Conservation (phyloP, 2,888 invertebrate genomes). For the Zhuqinia jingwanae region DNA sequence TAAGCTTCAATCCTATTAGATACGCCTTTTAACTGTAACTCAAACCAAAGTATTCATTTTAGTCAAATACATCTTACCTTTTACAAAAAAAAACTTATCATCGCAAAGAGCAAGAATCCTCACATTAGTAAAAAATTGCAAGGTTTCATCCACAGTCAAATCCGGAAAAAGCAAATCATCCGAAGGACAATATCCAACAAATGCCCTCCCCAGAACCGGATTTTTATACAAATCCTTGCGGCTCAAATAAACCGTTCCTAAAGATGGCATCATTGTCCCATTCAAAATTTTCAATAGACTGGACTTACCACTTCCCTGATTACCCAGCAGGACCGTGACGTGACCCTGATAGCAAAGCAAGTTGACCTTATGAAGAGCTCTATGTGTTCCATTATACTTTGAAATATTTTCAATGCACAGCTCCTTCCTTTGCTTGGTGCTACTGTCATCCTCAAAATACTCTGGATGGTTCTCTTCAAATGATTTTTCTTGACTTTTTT, state of each 20-base stretch:
- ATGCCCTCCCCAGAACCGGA: constrained; percentile 27
- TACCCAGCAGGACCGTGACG: constrained; percentile 54
- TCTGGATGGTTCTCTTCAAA: constrained; percentile 63
- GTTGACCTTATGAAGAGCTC: constrained; percentile 58
- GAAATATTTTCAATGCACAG: constrained; percentile 62
- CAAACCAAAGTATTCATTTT: no score
- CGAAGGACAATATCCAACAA: constrained; percentile 68
- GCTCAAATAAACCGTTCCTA: constrained; percentile 56
- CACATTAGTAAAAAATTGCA: constrained; percentile 62
- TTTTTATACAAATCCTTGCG: constrained; percentile 60
- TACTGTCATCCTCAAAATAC: constrained; percentile 67
- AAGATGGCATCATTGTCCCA: constrained; percentile 30
- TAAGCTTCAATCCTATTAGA: constrained; percentile 52
- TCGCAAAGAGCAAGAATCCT: no score
- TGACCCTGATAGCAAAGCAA: constrained; percentile 65
- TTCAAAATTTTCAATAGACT: constrained; percentile 41
- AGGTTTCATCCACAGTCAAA: constrained; percentile 71
- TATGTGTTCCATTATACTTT: constrained; percentile 59
- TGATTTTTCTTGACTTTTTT: not conserved
- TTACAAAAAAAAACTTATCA: no score
- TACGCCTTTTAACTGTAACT: constrained; percentile 32
- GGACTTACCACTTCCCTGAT: constrained; percentile 59
- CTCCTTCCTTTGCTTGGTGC: constrained; percentile 66
- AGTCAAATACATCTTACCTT: no score
- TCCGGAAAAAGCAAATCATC: constrained; percentile 61